Conservation (phyloP, 1,140 invertebrate genomes). For the Cepaea nemoralis region DNA sequence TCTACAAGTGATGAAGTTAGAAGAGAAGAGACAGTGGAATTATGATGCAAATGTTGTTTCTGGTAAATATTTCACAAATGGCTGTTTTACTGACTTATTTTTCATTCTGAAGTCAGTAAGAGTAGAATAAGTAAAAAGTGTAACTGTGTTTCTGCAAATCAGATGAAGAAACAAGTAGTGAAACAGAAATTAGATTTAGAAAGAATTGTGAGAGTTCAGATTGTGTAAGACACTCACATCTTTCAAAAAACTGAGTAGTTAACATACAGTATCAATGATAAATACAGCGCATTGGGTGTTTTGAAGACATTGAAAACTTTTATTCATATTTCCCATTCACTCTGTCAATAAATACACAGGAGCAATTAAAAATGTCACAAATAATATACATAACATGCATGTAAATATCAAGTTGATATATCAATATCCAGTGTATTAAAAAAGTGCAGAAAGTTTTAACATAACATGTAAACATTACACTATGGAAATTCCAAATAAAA, state of each 20-base stretch:
- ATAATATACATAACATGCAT: slow-evolving; percentile 23
- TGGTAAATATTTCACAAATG: background rate
- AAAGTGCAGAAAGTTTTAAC: background rate
- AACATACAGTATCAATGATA: background rate
- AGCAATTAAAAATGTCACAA: slow-evolving; percentile 25
- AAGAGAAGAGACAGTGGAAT: background rate
- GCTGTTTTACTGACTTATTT: background rate
- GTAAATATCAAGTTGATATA: background rate
- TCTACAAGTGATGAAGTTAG: background rate
- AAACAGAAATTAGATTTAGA: background rate
- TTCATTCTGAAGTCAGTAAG: background rate
- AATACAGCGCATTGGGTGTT: background rate
- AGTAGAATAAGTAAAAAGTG: background rate
- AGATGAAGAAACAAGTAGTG: background rate
- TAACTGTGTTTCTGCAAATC: background rate
- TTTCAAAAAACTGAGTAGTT: background rate
- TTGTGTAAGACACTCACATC: background rate
- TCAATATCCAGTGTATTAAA: background rate
- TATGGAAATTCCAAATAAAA: background rate
- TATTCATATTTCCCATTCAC: slow-evolving; percentile 34
- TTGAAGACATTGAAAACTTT: slow-evolving; percentile 32
- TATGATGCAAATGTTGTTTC: background rate
- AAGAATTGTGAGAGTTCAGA: background rate
- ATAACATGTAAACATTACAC: background rate
- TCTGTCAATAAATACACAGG: slow-evolving; percentile 33